These are phyloP conservation scores for Arbacia lixula DNA, from an alignment of 53 echinoderm and acorn worm species.

Conservation along the genomic window DNA sequence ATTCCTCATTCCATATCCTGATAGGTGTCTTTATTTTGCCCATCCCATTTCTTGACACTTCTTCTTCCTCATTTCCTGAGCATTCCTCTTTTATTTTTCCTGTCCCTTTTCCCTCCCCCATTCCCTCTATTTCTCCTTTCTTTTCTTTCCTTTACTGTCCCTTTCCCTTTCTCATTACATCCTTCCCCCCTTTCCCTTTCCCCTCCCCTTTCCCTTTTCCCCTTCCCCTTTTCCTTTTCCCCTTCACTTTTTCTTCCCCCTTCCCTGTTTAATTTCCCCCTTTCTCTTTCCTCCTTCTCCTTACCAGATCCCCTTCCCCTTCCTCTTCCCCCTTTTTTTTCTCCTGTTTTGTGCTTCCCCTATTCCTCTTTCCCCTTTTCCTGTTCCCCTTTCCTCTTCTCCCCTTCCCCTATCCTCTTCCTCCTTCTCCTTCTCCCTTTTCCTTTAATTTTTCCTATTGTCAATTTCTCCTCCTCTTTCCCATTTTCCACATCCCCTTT, in stretches of 20 bases:
- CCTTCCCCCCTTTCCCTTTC: not conserved
- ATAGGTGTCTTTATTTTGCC: too few species aligned
- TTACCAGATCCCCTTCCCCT: not conserved
- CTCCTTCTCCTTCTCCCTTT: not conserved
- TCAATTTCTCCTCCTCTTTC: too few species aligned
- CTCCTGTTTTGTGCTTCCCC: not conserved
- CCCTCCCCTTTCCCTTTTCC: not conserved
- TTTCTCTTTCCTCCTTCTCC: not conserved
- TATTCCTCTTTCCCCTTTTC: not conserved
- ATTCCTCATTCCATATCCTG: too few species aligned
- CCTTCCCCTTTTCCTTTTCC: too few species aligned
- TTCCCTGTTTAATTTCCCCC: not conserved
- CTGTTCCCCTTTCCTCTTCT: not conserved
- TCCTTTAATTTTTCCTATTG: too few species aligned
- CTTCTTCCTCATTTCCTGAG: too few species aligned
- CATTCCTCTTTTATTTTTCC: too few species aligned
- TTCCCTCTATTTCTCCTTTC: not conserved
- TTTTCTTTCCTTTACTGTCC: not conserved
- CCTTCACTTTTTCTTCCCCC: not conserved
- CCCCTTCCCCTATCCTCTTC: not conserved
- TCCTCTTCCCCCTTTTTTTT: not conserved
- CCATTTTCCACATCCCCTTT: too few species aligned
- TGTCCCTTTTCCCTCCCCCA: too few species aligned
- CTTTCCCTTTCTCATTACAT: not conserved
- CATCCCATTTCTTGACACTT: too few species aligned